Conservation (phyloP, 2,888 invertebrate genomes). For the Cephalotes varians region DNA sequence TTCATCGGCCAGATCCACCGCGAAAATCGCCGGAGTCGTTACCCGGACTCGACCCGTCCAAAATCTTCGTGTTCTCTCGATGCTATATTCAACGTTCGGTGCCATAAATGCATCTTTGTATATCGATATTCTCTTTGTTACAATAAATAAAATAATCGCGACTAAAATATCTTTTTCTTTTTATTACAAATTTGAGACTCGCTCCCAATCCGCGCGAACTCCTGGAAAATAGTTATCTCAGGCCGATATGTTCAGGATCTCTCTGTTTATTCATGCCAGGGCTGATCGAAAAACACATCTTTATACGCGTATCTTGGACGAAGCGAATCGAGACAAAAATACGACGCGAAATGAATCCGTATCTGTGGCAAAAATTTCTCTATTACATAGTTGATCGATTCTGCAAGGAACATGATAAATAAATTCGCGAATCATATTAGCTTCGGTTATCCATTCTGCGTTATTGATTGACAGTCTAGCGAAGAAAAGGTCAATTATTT, state of each 20-base stretch:
- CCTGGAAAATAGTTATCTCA: background rate
- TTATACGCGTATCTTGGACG: no score
- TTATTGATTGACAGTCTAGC: background rate
- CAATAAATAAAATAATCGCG: background rate
- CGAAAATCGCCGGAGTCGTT: slow-evolving; percentile 30
- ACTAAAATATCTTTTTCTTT: background rate
- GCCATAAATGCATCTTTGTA: background rate
- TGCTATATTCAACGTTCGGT: background rate
- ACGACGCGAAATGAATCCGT: background rate
- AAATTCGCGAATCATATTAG: background rate
- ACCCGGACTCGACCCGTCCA: slow-evolving; percentile 7
- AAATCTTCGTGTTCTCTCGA: slow-evolving; percentile 18
- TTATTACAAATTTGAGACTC: background rate
- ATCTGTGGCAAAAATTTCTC: background rate
- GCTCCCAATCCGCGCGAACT: background rate
- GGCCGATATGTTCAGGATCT: background rate
- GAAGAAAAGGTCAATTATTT: background rate
- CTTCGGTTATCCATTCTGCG: background rate
- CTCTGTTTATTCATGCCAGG: background rate
- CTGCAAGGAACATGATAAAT: background rate
- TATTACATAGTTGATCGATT: background rate
- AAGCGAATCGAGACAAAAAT: background rate
- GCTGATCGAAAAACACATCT: background rate
- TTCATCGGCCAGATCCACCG: slow-evolving; percentile 58
- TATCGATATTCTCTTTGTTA: background rate